A percentile compares a stretch with the other conserved stretches of the same genome.
Evolutionary conservation across 23 tunicate genomes (phyloP).

Genomic region (Ascidia mentula): DNA sequence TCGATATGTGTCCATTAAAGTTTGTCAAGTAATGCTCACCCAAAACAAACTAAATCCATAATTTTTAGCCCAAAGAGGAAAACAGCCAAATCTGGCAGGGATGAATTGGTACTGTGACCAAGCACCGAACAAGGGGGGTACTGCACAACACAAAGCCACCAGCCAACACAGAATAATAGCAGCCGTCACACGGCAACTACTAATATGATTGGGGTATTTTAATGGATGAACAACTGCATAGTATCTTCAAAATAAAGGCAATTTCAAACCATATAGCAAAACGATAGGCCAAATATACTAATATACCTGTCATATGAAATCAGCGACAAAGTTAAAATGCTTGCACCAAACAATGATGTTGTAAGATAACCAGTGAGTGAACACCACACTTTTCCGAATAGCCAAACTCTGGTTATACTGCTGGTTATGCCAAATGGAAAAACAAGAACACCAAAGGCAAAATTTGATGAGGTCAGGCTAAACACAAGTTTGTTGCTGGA

Average conservation of each 20-base stretch:
- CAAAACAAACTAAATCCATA: slow-evolving; percentile 44
- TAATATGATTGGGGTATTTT: slow-evolving; percentile 31
- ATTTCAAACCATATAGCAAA: neutral
- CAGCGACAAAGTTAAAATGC: slow-evolving; percentile 36
- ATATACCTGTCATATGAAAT: slow-evolving; percentile 73
- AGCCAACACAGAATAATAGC: slow-evolving; percentile 42
- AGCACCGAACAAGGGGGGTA: slow-evolving; percentile 62
- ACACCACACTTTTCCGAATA: slow-evolving; percentile 61
- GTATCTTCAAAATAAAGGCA: neutral
- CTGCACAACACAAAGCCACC: slow-evolving; percentile 24
- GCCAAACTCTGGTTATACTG: slow-evolving; percentile 36
- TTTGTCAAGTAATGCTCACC: slow-evolving; percentile 16
- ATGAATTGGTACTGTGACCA: slow-evolving; percentile 42
- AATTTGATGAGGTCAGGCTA: slow-evolving; percentile 58
- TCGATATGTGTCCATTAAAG: neutral
- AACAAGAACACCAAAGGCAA: slow-evolving; percentile 36
- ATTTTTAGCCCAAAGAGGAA: slow-evolving; percentile 35
- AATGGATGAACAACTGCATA: slow-evolving; percentile 71
- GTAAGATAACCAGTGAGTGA: slow-evolving; percentile 48
- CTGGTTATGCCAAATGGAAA: slow-evolving; percentile 44
- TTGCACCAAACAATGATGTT: slow-evolving; percentile 32
- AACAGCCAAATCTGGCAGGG: slow-evolving; percentile 29
- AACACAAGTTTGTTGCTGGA: slow-evolving; percentile 73
- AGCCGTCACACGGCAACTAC: slow-evolving; percentile 39
- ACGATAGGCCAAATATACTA: neutral